Conservation (phyloP, 2,113 vertebrate genomes). For the Nycticebus coucang region DNA sequence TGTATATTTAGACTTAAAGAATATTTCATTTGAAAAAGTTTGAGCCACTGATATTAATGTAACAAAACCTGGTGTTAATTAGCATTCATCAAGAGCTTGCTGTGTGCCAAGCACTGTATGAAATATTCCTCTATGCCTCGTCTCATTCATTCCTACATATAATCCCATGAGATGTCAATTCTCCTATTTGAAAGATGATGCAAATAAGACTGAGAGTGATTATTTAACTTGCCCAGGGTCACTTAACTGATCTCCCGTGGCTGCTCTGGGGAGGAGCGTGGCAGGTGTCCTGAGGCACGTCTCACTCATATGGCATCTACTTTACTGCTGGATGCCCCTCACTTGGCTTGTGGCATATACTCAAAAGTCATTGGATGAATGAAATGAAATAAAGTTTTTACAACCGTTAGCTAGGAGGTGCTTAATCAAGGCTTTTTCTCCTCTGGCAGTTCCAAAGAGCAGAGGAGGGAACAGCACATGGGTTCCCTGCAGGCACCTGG, state of each 20-base stretch:
- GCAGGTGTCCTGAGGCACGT: too few relatives aligned
- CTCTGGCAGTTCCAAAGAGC: background rate
- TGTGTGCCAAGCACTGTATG: background rate
- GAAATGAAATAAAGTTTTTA: background rate
- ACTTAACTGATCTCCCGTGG: background rate
- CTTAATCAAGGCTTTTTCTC: background rate
- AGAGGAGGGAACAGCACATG: background rate
- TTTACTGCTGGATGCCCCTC: background rate
- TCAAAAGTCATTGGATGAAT: background rate
- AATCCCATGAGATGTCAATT: background rate
- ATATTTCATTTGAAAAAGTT: background rate
- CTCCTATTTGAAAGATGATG: constrained; percentile 16
- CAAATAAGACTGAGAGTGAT: background rate
- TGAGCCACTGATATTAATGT: background rate
- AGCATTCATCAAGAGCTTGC: background rate
- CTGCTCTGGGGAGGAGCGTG: too few relatives aligned
- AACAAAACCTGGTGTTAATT: background rate
- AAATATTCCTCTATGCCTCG: background rate
- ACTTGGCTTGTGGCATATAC: background rate
- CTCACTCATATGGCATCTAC: background rate
- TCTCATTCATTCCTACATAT: background rate
- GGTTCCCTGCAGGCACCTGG: background rate
- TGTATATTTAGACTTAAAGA: constrained; percentile 1
- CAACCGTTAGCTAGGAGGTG: background rate
- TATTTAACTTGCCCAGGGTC: background rate